Base-by-base conservation (phyloP, 2,797 vertebrate species). In the Eospalax fontanierii region DNA sequence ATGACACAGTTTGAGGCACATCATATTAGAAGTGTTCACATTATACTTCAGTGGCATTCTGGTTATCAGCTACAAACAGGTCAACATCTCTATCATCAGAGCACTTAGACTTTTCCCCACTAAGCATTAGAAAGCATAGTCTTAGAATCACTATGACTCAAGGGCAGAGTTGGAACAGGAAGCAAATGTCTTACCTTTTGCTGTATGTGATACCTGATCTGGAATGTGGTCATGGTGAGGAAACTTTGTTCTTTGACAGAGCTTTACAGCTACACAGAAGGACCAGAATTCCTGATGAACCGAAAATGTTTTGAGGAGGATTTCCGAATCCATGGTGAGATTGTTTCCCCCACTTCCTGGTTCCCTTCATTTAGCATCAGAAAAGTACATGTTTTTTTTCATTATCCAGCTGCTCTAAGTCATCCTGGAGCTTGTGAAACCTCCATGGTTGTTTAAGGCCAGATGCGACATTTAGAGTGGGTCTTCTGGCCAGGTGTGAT, bases 191-290 rank as follows among this genome's bases (percentile, higher is more conserved):
- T 78, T 50, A 11, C 15, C 35, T 80, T 78, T 30, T 89, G 76
- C n/a, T 73, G 0, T 4, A 0, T 50, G 30, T 65, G 84, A 91
- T 46, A 70, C 28, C 24, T 73, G 15, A 35, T 59, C 12, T 82
- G n/a, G 22, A 24, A 18, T 30, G 16, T 76, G 33, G 57, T 76
- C 24, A 6, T 50, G 40, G 15, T 89, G 50, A 94, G 30, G 28
- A 65, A 21, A 28, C 61, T 91, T 87, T 95, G 59, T 96, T 97
- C 89, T 97, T 74, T 95, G 94, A 40, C 97, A 99, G 99, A 99
- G 98, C 98, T 99, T 18, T 99, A 99, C 98, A 99, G 99, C 97
- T 99, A 99, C 94, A 99, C 99, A 0, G 99, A 99, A 97, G 99
- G 99, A 70, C 99, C 99, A 0, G 99, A 99, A 97, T 99, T 99